phyloP scores from a whole-genome alignment of 2,797 vertebrate species.

The Psittacula echo region DNA sequence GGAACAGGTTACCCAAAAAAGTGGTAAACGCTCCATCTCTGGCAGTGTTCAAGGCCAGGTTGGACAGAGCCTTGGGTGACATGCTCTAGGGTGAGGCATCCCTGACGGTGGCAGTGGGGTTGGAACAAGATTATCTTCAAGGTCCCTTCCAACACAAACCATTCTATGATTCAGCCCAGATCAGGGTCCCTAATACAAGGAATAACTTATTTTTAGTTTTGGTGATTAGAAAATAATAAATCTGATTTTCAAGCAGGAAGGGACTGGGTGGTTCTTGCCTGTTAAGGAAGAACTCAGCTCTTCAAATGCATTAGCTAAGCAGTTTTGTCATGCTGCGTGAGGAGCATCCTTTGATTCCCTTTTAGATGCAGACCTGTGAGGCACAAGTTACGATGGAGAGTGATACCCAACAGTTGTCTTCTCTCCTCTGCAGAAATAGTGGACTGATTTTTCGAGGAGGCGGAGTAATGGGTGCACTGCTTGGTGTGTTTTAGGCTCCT shows the following conservation, averaged over 20 bases:
- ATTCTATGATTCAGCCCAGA: neutral
- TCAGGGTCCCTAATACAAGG: neutral
- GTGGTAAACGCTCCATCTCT: neutral
- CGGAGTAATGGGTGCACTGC: constrained; percentile 48
- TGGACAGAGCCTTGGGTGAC: neutral
- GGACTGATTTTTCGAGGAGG: neutral
- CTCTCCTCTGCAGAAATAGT: neutral
- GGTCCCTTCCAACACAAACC: neutral
- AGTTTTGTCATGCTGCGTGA: neutral
- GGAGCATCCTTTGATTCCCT: neutral
- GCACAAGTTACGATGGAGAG: neutral
- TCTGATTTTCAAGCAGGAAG: neutral
- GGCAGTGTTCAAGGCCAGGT: neutral
- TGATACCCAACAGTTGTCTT: neutral
- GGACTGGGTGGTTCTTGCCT: neutral
- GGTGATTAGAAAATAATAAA: neutral
- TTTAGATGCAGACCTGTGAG: rapidly evolving
- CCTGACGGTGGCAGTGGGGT: neutral
- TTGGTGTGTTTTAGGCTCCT: constrained; percentile 83
- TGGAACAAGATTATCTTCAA: neutral
- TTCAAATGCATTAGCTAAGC: neutral
- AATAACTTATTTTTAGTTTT: neutral
- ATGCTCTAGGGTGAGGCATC: neutral
- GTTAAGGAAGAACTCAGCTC: neutral
- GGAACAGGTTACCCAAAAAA: neutral